phyloP scores from a whole-genome alignment of 2,797 vertebrate genomes.

The Rhyacichthys aspro region DNA sequence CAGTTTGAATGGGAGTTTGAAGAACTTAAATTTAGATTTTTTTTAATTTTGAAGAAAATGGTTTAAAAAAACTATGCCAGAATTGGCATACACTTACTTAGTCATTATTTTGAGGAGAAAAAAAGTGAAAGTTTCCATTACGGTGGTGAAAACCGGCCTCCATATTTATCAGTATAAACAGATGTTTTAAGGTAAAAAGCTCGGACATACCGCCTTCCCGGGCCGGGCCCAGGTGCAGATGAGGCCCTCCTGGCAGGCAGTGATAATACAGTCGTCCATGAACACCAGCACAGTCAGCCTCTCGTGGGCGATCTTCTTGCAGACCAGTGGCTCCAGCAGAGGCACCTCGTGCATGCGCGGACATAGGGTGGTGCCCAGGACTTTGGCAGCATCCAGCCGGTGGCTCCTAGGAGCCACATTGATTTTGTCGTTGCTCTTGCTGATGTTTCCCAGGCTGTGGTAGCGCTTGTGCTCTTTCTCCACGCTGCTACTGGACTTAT shows the following conservation, averaged over 20 bases:
- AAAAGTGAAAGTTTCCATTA: too few species aligned
- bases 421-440: conserved; percentile 89
- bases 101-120: too few species aligned
- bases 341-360: conserved; percentile 92
- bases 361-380: conserved; percentile 89
- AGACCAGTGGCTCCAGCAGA: conserved; percentile 90
- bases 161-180: too few species aligned
- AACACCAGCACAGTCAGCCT: conserved; percentile 90
- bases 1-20: too few species aligned
- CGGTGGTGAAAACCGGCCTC: too few species aligned
- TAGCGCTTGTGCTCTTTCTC: conserved; percentile 94
- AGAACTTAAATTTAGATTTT: too few species aligned
- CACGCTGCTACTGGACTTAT: conserved; percentile 69
- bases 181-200: conserved; percentile 7
- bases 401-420: conserved; percentile 79
- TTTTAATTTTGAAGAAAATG: too few species aligned
- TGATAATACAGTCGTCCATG: conserved; percentile 94
- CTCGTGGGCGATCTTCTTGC: conserved; percentile 94
- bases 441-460: conserved; percentile 92
- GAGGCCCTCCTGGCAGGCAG: conserved; percentile 91
- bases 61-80: too few species aligned
- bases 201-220: conserved; percentile 82
- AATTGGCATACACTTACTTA: too few species aligned
- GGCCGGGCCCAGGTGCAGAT: conserved; percentile 94
- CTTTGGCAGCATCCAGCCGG: conserved; percentile 86